Evolutionary conservation across 2,888 invertebrate species (phyloP).

Genomic region (Torymus aiolomorphi): DNA sequence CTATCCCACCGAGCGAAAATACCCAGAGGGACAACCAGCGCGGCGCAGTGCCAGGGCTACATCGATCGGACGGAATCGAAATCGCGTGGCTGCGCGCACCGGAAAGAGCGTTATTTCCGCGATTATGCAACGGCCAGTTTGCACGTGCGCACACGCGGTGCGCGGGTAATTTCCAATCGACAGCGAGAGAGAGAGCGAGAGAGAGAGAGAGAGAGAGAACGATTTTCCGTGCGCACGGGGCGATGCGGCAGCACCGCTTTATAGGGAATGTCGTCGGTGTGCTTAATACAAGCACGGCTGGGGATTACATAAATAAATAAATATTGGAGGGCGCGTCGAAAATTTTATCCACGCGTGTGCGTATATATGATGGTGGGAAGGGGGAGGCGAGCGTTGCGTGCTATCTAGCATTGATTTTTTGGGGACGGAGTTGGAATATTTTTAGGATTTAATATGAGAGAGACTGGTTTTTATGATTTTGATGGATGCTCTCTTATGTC

Average conservation of each 20-base stretch:
- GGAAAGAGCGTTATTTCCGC: conserved; percentile 56
- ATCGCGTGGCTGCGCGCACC: conserved; percentile 7
- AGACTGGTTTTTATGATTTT: too few species aligned
- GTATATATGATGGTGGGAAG: background rate
- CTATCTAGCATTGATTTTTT: conserved; percentile 25
- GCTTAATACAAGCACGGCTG: too few species aligned
- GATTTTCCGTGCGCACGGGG: conserved; percentile 24
- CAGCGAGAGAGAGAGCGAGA: too few species aligned
- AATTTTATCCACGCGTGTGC: background rate
- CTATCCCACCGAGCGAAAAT: background rate
- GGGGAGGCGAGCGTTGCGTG: background rate
- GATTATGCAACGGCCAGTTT: conserved; percentile 53
- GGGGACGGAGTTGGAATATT: background rate
- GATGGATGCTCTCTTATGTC: too few species aligned
- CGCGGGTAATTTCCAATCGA: conserved; percentile 52
- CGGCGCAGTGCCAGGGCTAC: background rate
- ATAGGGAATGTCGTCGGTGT: too few species aligned
- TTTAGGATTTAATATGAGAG: too few species aligned
- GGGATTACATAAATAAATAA: conserved; percentile 50
- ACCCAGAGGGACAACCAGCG: background rate
- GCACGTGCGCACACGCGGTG: conserved; percentile 6
- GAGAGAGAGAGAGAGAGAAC: conserved; percentile 14
- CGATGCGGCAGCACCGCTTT: too few species aligned
- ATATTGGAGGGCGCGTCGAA: conserved; percentile 6
- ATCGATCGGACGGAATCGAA: conserved; percentile 37